phyloP scores from a whole-genome alignment of 2,888 invertebrate species.

The Myathropa florea region DNA sequence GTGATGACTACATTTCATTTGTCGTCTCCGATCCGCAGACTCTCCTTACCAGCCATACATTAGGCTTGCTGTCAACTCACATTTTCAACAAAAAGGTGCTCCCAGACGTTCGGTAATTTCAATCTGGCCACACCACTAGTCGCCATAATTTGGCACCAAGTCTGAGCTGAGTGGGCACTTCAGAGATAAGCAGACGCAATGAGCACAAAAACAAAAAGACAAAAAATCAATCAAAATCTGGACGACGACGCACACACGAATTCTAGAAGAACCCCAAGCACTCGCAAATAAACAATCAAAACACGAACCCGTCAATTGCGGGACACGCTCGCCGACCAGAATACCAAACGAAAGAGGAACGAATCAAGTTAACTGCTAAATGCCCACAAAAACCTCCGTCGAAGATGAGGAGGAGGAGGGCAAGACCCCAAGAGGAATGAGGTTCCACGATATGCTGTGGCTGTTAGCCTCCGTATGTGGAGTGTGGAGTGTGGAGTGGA shows the following conservation, averaged over 20 bases:
- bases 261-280: slow-evolving; percentile 47
- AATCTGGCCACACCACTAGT: not conserved
- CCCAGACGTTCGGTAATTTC: not conserved
- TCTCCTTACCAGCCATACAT: not conserved
- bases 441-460: slow-evolving; percentile 7
- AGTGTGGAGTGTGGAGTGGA: not conserved
- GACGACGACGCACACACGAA: slow-evolving; percentile 25
- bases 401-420: slow-evolving; percentile 3
- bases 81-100: not conserved
- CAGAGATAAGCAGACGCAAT: slow-evolving; percentile 14
- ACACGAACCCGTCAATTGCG: slow-evolving; percentile 68
- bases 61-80: not conserved
- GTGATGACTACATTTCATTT: not conserved
- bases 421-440: slow-evolving; percentile 20
- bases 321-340: slow-evolving; percentile 51
- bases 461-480: not conserved
- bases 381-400: slow-evolving; percentile 28
- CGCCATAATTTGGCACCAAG: not conserved
- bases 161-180: slow-evolving; percentile 22
- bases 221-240: slow-evolving; percentile 37
- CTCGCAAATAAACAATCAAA: slow-evolving; percentile 58
- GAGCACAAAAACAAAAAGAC: not conserved
- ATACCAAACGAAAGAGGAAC: slow-evolving; percentile 60
- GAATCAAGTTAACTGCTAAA: slow-evolving; percentile 47
- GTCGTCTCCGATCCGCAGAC: not conserved